Percentiles rank a stretch among this genome's conserved stretches.
These are phyloP conservation scores for Girardinichthys multiradiatus DNA, from an alignment of 2,113 vertebrate species.

Conservation along the genomic window DNA sequence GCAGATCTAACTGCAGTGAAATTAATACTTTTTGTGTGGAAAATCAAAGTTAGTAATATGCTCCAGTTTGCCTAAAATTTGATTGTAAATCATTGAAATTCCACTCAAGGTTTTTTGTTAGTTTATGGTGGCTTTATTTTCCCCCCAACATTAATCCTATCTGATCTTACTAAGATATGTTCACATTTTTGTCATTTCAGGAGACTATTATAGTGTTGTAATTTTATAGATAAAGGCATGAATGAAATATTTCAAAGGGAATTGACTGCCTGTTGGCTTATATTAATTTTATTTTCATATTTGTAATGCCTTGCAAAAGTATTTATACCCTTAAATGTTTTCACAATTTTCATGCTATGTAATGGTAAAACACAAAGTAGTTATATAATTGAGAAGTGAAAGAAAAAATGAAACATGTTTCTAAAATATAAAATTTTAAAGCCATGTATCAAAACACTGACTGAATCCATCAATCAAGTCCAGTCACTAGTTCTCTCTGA, in stretches of 20 bases:
- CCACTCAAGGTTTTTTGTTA: slow-evolving; percentile 18
- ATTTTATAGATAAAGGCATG: too few relatives aligned
- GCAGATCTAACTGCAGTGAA: slow-evolving; percentile 9
- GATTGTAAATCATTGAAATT: slow-evolving; percentile 36
- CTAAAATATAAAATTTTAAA: too few relatives aligned
- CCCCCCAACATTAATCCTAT: not conserved
- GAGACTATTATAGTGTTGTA: not conserved
- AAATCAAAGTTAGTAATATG: slow-evolving; percentile 31
- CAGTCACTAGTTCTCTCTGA: too few relatives aligned
- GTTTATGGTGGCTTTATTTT: slow-evolving; percentile 9
- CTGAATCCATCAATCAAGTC: too few relatives aligned
- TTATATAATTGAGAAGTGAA: too few relatives aligned
- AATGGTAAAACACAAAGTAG: too few relatives aligned
- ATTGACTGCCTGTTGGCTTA: not conserved
- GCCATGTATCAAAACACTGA: too few relatives aligned
- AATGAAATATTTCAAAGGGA: too few relatives aligned
- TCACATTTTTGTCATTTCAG: not conserved
- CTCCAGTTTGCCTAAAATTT: slow-evolving; percentile 14
- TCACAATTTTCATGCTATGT: too few relatives aligned
- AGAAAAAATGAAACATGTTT: too few relatives aligned
- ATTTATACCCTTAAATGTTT: too few relatives aligned
- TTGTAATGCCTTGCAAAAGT: not conserved
- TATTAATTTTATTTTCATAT: too few relatives aligned
- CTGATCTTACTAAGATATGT: not conserved
- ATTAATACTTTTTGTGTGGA: slow-evolving; percentile 9